Percentiles rank a stretch among this genome's conserved stretches.
Conservation (phyloP, 2,113 vertebrate species). For the Proteles cristata region DNA sequence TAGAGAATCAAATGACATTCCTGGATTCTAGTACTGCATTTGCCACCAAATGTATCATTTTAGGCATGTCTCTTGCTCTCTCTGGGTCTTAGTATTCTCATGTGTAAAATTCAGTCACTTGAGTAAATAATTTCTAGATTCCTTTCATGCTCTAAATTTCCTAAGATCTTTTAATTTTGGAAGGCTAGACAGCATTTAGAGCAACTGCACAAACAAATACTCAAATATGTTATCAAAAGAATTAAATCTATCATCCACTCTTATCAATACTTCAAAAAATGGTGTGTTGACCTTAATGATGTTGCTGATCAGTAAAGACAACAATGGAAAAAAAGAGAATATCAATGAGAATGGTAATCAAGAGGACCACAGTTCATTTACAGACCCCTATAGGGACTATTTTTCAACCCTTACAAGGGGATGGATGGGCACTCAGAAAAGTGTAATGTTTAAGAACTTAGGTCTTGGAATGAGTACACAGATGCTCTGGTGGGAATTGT, state of each 20-base stretch:
- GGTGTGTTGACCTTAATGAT: background rate
- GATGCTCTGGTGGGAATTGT: background rate
- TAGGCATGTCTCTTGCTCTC: background rate
- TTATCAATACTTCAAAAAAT: background rate
- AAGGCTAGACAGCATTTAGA: background rate
- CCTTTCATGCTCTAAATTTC: background rate
- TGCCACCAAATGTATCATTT: background rate
- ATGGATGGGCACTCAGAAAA: background rate
- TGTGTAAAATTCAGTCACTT: background rate
- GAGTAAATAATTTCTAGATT: background rate
- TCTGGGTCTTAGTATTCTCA: background rate
- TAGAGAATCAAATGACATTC: background rate
- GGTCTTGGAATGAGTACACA: background rate
- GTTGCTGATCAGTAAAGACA: background rate
- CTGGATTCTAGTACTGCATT: background rate
- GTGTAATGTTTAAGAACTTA: background rate
- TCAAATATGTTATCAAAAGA: background rate
- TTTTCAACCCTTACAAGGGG: background rate
- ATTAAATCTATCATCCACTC: background rate
- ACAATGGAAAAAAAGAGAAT: background rate
- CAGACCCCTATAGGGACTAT: background rate
- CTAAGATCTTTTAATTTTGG: background rate
- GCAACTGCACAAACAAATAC: conserved; percentile 5
- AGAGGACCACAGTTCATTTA: background rate
- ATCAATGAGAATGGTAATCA: background rate